Conservation (phyloP, 2,888 invertebrate genomes). For the Chirona hameri region DNA sequence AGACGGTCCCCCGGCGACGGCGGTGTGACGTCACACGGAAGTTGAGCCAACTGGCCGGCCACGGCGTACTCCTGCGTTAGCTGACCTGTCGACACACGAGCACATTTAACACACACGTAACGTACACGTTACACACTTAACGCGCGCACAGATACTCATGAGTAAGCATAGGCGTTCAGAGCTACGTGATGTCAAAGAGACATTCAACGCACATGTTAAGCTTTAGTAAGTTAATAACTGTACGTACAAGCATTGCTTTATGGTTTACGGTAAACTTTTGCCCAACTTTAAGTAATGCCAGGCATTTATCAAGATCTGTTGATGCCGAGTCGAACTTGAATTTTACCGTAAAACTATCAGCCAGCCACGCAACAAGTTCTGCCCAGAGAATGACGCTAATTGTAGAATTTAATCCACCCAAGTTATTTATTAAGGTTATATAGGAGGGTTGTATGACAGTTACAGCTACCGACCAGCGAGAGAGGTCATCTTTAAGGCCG, state of each 20-base stretch:
- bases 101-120: background rate
- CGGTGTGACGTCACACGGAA: constrained; percentile 31
- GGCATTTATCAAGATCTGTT: too few species aligned
- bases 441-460: background rate
- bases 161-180: background rate
- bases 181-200: too few species aligned
- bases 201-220: background rate
- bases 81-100: background rate
- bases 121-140: too few species aligned
- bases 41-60: constrained; percentile 30
- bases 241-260: background rate
- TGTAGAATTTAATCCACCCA: too few species aligned
- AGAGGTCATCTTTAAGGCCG: too few species aligned
- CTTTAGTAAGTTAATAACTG: background rate
- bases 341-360: too few species aligned
- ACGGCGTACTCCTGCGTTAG: constrained; percentile 30
- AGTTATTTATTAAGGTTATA: too few species aligned
- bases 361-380: too few species aligned
- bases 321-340: too few species aligned
- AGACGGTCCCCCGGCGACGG: constrained; percentile 23
- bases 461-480: background rate
- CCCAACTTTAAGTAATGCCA: too few species aligned
- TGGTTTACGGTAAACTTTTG: too few species aligned
- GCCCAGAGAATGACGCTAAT: too few species aligned
- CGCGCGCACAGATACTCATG: background rate